Conservation (phyloP, 1,140 invertebrate species). For the Arctopsyche grandis region DNA sequence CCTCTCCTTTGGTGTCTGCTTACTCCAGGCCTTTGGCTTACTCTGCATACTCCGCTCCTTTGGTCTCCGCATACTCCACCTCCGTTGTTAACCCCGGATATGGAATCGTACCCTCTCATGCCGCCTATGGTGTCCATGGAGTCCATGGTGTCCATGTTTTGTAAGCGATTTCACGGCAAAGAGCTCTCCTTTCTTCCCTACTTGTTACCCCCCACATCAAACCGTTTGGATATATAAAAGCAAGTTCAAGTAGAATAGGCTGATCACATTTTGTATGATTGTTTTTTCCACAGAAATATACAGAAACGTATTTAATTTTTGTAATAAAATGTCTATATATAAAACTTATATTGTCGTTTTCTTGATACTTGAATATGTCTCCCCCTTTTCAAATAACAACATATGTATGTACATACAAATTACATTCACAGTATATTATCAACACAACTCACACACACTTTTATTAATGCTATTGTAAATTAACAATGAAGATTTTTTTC, state of each 20-base stretch:
- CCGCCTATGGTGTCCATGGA: constrained; percentile 24
- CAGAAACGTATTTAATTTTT: background rate
- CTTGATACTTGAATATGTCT: no score
- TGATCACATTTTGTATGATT: constrained; percentile 21
- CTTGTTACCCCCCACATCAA: no score
- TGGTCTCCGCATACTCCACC: constrained; percentile 38
- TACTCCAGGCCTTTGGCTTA: constrained; percentile 44
- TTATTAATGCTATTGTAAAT: no score
- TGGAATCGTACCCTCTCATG: background rate
- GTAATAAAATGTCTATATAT: background rate
- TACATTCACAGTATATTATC: no score
- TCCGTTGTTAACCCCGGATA: constrained; percentile 21
- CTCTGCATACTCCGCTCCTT: constrained; percentile 35
- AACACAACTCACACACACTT: no score
- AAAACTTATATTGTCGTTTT: background rate
- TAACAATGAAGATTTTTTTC: no score
- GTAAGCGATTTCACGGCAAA: constrained; percentile 26
- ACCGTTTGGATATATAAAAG: background rate
- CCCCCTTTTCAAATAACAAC: no score
- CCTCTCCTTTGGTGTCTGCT: constrained; percentile 48
- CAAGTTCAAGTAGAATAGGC: constrained; percentile 28
- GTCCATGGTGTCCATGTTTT: constrained; percentile 48
- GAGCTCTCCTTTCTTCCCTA: background rate
- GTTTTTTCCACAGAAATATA: constrained; percentile 21
- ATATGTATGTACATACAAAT: no score